Evolutionary conservation across 2,113 vertebrate species (phyloP), one percentile per base, ranked within the genome.

Genomic region (Pteropus alecto): DNA sequence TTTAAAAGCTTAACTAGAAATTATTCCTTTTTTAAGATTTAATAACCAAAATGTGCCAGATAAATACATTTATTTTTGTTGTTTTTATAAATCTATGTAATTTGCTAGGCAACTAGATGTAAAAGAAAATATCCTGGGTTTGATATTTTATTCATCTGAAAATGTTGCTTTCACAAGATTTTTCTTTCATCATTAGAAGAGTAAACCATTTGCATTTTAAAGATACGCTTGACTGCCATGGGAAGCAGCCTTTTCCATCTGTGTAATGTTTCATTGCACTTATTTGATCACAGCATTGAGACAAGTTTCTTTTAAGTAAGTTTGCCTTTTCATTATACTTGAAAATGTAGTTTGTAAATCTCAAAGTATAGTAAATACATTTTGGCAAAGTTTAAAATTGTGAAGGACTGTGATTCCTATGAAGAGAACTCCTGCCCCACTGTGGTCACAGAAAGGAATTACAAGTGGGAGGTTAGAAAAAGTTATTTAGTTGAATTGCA

Each of bases 61-160:
- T 35, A 94, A 90, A 93, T 76, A 46, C 4, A 35, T 2, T 19
- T 41, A 51, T 70, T 79, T 48, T 85, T 86, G 70, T 87, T 0
- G 1, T 19, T 48, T 95, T 77, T 51, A 85, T 63, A 90, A 63
- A 16, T 54, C 76, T 77, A 9, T 92, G 73, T 85, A 61, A 94
- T 97, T 95, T 95, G 46, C 51, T 95, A 96, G 86, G 81, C 70
- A 97, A 43, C 41, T 91, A 94, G 43, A 86, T 97, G 41, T 35
- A 54, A 91, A 91, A 92, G 46, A 90, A 94, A 84, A 78, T 88
- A 77, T 78, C 51, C 38, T 86, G 78, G 46, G 74, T 92, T 97
- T 96, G 96, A 93, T 96, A 95, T 97, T 97, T 97, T 97, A 95
- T 97, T 97, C 97, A 96, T 94, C 93, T 96, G 93, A 97, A 98